Evolutionary conservation across 2,113 vertebrate genomes (phyloP).

Genomic region (Varanus komodoensis): DNA sequence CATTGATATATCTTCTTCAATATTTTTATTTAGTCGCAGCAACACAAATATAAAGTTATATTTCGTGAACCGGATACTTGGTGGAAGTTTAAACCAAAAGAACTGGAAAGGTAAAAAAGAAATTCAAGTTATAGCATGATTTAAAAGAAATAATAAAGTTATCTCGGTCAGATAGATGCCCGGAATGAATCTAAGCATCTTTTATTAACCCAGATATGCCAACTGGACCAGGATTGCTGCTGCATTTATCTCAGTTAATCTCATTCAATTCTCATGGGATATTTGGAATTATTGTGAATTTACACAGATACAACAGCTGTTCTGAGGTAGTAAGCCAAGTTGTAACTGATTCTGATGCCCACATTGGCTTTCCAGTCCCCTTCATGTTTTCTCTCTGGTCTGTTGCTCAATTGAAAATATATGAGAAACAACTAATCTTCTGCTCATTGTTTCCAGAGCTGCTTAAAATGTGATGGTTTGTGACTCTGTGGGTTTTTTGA

Average conservation of each 20-base stretch:
- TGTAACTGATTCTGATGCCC: neutral
- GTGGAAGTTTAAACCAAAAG: conserved; percentile 96
- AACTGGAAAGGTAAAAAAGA: conserved; percentile 89
- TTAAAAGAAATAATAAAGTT: neutral
- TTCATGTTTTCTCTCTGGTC: conserved; percentile 7
- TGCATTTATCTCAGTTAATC: neutral
- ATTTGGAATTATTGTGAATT: neutral
- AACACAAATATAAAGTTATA: conserved; percentile 89
- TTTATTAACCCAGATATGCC: neutral
- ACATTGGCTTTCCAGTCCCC: neutral
- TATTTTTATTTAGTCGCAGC: conserved; percentile 84
- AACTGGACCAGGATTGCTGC: neutral
- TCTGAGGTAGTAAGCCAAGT: neutral
- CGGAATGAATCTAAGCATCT: neutral
- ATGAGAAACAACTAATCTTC: neutral
- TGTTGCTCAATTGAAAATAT: neutral
- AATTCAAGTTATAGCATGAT: neutral
- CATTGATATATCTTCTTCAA: conserved; percentile 41
- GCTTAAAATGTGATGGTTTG: conserved; percentile 19
- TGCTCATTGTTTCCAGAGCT: neutral
- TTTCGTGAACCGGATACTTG: conserved; percentile 96
- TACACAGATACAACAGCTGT: neutral
- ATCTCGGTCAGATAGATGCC: neutral
- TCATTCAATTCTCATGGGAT: neutral
- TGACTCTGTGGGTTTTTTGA: neutral